Evolutionary conservation across 2,797 vertebrate genomes (phyloP).

Genomic region (Corythornis leucogaster): DNA sequence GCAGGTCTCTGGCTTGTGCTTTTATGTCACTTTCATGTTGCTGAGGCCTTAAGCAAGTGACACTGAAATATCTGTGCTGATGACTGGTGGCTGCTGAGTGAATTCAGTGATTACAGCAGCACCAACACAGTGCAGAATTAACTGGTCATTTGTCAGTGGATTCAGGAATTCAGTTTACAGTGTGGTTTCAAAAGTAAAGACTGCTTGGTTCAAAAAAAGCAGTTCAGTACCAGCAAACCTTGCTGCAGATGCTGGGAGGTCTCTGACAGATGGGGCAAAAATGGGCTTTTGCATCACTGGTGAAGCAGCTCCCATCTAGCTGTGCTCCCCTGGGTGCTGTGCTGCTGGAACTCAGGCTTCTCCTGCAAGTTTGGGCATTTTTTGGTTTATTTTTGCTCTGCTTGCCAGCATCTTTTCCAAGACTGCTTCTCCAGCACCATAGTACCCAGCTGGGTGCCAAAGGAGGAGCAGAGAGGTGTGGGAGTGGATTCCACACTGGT

Average conservation of each 20-base stretch:
- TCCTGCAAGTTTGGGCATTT: fast-evolving
- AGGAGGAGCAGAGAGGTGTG: not conserved
- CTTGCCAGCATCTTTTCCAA: not conserved
- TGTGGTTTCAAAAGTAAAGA: not conserved
- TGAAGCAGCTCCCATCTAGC: not conserved
- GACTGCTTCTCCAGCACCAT: fast-evolving
- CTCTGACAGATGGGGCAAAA: slow-evolving; percentile 6
- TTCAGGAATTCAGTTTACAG: not conserved
- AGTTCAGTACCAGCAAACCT: not conserved
- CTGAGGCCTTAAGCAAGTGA: not conserved
- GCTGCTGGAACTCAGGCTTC: not conserved
- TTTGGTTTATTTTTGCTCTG: not conserved
- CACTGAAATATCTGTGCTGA: not conserved
- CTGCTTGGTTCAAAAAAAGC: not conserved
- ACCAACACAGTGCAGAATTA: not conserved
- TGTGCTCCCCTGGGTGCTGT: not conserved
- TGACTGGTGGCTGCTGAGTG: not conserved
- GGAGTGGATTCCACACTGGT: fast-evolving
- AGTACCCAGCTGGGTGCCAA: not conserved
- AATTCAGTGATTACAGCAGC: not conserved
- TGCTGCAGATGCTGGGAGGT: not conserved
- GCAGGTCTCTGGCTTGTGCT: not conserved
- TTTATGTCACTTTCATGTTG: not conserved
- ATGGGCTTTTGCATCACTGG: not conserved
- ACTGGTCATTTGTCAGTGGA: not conserved